phyloP scores from a whole-genome alignment of 2,113 vertebrate species.

The Trematomus loennbergii region DNA sequence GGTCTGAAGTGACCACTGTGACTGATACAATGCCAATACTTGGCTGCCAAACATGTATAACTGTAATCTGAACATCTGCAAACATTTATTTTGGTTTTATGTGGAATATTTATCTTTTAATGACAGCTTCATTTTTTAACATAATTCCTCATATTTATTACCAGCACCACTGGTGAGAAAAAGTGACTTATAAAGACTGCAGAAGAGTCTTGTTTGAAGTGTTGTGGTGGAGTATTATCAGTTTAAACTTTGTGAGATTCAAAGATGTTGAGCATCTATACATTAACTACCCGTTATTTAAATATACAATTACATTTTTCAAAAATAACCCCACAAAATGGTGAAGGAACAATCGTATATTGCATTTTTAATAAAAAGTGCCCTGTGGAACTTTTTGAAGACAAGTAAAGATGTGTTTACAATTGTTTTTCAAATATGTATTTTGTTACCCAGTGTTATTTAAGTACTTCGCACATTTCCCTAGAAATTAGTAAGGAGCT shows the following conservation, averaged over 20 bases:
- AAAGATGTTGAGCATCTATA: constrained; percentile 2
- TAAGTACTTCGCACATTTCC: no score
- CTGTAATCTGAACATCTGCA: constrained; percentile 24
- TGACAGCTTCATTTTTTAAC: constrained; percentile 15
- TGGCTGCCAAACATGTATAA: constrained; percentile 32
- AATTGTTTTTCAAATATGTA: no score
- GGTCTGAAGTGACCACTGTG: constrained; percentile 45
- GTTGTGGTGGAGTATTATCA: constrained; percentile 4
- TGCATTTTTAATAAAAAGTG: background rate
- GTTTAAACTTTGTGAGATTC: background rate
- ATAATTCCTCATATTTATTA: constrained; percentile 14
- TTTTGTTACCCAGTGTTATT: no score
- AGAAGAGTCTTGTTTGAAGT: background rate
- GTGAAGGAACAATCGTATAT: background rate
- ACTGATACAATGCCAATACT: constrained; percentile 28
- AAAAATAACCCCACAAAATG: background rate
- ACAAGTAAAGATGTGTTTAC: background rate
- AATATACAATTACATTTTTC: background rate
- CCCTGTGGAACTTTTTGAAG: background rate
- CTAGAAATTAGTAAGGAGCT: background rate
- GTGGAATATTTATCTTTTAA: constrained; percentile 11
- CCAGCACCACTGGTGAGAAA: background rate
- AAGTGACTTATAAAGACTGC: constrained; percentile 5
- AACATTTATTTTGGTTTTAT: constrained; percentile 22
- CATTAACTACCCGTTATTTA: background rate